Evolutionary conservation across 2,888 invertebrate genomes (phyloP), one percentile per base, ranked within the genome.

Genomic region (Trichopoda pennipes): DNA sequence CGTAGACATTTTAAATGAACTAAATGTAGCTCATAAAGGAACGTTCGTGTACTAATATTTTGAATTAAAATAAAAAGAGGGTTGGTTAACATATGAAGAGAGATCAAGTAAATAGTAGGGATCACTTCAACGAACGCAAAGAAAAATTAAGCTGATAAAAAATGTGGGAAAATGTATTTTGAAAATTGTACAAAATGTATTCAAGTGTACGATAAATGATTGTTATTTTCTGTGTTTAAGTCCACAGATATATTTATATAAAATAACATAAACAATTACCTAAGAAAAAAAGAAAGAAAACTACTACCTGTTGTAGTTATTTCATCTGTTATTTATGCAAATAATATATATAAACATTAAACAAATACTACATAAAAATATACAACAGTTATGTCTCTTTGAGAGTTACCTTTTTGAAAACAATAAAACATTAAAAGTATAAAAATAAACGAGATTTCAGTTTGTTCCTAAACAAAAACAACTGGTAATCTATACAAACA

Each of bases 161-260:
- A 75, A 70, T 60, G 80, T 80, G 80, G 75, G 80, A 81, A 80
- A 49, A 53, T 44, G 14, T 69, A 35, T 49, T 58, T 38, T 19
- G 3, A 14, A 51, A 64, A 69, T 8, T 7, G 23, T 53, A 63
- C 35, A 47, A 70, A 70, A 72, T 16, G 66, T 42, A 68, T 66
- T 81, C 72, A 81, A 76, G 80, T 81, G 80, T 66, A 49, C 49
- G 66, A 21, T 38, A 63, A 61, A 64, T 3, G 7, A 35, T 58
- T 42, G 4, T 68, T 14, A 21, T 56, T 58, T 66, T 35, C 14
- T 35, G 12, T 3, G 17, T 6, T 56, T 47, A n/a, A 75, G 58
- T 10, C 8, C 19, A 60, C 66, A 51, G 60, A 66, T 19, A 60
- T 44, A 60, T 51, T 44, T 44, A 68, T 44, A 60, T 68, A 7